These are phyloP conservation scores for Callinectes sapidus DNA, from an alignment of 2,888 invertebrate genomes.

Conservation along the genomic window DNA sequence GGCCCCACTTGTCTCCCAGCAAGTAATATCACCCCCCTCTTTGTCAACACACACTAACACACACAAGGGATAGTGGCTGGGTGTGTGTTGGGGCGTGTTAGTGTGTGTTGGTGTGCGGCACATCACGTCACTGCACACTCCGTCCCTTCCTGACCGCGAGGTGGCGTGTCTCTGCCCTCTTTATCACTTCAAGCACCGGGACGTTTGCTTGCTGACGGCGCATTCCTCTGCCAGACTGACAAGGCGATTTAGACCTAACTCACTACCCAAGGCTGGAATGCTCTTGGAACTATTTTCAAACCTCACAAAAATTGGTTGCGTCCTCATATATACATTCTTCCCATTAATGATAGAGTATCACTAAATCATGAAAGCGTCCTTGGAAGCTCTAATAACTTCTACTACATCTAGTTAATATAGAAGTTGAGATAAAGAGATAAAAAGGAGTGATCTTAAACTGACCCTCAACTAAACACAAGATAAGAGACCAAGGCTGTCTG, in stretches of 20 bases:
- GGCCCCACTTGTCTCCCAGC: slow-evolving; percentile 23
- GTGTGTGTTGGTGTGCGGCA: background rate
- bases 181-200: slow-evolving; percentile 4
- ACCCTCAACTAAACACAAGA: background rate
- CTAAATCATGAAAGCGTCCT: too few relatives aligned
- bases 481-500: background rate
- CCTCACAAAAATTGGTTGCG: too few relatives aligned
- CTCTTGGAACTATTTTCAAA: background rate
- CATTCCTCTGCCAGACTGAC: slow-evolving; percentile 18
- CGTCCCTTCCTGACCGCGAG: background rate
- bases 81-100: slow-evolving; percentile 1
- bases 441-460: too few relatives aligned
- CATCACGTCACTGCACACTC: slow-evolving; percentile 18
- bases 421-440: too few relatives aligned
- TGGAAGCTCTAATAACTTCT: too few relatives aligned
- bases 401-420: too few relatives aligned
- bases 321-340: too few relatives aligned
- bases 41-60: slow-evolving; percentile 26
- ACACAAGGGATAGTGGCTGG: background rate
- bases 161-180: slow-evolving; percentile 4
- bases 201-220: slow-evolving; percentile 13
- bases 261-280: background rate
- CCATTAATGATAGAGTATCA: too few relatives aligned
- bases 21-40: slow-evolving; percentile 23
- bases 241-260: background rate